phyloP scores from a whole-genome alignment of 2,797 vertebrate species.

The Ficedula albicollis region DNA sequence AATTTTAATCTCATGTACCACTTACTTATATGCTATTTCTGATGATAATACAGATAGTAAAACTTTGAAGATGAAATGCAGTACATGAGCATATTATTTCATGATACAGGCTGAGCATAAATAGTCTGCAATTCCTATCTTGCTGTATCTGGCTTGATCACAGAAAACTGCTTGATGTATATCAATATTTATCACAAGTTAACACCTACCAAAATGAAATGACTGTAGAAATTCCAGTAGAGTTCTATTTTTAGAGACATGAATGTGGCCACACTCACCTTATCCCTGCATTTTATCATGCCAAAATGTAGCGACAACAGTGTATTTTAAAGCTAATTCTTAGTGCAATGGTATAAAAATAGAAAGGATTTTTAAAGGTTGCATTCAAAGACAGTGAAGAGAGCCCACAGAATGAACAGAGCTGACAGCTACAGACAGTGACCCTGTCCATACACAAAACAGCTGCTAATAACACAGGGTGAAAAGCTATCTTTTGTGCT shows the following conservation, averaged over 20 bases:
- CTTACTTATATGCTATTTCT: background rate
- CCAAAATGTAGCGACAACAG: background rate
- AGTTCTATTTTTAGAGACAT: background rate
- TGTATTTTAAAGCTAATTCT: conserved; percentile 13
- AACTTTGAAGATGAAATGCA: background rate
- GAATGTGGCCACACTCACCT: background rate
- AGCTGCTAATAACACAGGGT: background rate
- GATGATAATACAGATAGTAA: background rate
- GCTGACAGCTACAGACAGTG: background rate
- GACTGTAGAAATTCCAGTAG: background rate
- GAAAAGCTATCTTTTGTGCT: background rate
- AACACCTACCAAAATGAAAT: background rate
- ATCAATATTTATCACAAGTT: background rate
- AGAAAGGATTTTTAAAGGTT: background rate
- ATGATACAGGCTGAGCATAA: background rate
- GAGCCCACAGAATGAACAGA: background rate
- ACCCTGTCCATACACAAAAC: background rate
- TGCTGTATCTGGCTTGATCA: background rate
- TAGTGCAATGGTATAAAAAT: background rate
- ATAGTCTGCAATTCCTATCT: background rate
- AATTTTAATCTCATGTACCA: background rate
- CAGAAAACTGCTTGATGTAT: background rate
- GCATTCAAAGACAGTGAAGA: background rate
- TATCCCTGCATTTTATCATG: background rate
- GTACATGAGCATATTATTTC: background rate